Evolutionary conservation across 1,140 invertebrate species (phyloP).

Genomic region (Drosophila mauritiana): DNA sequence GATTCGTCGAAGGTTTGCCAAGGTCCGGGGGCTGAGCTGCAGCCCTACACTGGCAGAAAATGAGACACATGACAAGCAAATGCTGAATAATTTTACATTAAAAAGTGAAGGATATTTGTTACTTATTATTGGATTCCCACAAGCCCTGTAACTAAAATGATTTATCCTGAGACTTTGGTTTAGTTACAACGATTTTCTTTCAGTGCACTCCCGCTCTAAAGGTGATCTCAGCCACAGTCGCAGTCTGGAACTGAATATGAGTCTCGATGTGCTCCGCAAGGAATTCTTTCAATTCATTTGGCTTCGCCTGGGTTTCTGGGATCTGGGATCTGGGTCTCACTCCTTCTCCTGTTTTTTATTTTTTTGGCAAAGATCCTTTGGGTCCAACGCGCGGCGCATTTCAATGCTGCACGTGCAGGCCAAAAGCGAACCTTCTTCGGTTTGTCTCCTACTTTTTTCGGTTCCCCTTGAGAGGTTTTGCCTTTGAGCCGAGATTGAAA

Average conservation of each 20-base stretch:
- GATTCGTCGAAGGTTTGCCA: slow-evolving; percentile 62
- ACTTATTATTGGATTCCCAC: neutral
- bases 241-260: slow-evolving; percentile 21
- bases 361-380: slow-evolving; percentile 73
- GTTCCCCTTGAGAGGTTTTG: slow-evolving; percentile 27
- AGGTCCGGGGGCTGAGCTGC: slow-evolving; percentile 2
- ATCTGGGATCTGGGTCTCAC: neutral
- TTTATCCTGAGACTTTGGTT: neutral
- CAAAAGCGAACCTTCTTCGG: slow-evolving; percentile 43
- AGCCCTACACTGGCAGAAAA: slow-evolving; percentile 11
- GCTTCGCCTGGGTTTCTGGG: slow-evolving; percentile 20
- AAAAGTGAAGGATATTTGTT: neutral
- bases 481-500: slow-evolving; percentile 80
- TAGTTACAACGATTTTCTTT: neutral
- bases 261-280: slow-evolving; percentile 62
- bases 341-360: slow-evolving; percentile 10
- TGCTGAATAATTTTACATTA: neutral
- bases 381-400: slow-evolving; percentile 76
- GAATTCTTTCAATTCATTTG: slow-evolving; percentile 82
- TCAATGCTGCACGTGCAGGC: slow-evolving; percentile 79
- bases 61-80: accelerated
- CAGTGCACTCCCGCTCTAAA: slow-evolving; percentile 6
- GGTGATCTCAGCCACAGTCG: slow-evolving; percentile 19
- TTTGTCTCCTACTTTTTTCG: slow-evolving; percentile 1
- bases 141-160: neutral